phyloP scores from a whole-genome alignment of 2,113 vertebrate genomes.

The Pyxicephalus adspersus region DNA sequence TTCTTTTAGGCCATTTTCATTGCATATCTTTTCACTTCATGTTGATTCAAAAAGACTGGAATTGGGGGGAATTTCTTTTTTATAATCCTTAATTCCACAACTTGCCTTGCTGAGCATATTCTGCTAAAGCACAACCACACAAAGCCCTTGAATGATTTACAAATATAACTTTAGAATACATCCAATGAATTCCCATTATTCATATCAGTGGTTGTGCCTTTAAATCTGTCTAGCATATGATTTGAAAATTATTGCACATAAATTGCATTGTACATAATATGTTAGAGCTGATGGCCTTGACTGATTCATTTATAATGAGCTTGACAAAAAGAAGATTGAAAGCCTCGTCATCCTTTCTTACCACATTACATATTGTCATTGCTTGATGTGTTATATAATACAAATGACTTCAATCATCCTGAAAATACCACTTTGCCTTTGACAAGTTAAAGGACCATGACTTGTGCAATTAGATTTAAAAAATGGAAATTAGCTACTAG shows the following conservation, averaged over 20 bases:
- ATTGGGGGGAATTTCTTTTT: too few relatives aligned
- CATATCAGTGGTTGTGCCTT: conserved; percentile 17
- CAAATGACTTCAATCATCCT: conserved; percentile 75
- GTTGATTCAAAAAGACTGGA: too few relatives aligned
- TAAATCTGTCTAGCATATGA: conserved; percentile 46
- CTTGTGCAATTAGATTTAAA: conserved; percentile 70
- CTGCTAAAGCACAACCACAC: not conserved
- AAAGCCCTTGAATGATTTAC: conserved; percentile 3
- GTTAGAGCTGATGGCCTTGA: conserved; percentile 67
- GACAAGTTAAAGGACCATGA: conserved; percentile 72
- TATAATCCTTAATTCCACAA: not conserved
- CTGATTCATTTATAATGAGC: conserved; percentile 70
- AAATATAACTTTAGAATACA: conserved; percentile 4
- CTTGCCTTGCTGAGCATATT: not conserved
- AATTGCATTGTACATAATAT: conserved; percentile 64
- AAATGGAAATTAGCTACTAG: not conserved
- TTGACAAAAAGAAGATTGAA: conserved; percentile 67
- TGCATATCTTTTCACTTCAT: too few relatives aligned
- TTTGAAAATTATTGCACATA: conserved; percentile 45
- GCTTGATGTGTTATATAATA: conserved; percentile 73
- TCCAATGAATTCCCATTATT: conserved; percentile 34
- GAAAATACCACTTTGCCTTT: conserved; percentile 73
- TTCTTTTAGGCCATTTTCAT: too few relatives aligned
- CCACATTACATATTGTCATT: conserved; percentile 66
- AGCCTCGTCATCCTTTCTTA: conserved; percentile 68